Percentiles rank a stretch among this genome's conserved stretches.
Conservation (phyloP, 2,113 vertebrate species). For the Tupaia chinensis region DNA sequence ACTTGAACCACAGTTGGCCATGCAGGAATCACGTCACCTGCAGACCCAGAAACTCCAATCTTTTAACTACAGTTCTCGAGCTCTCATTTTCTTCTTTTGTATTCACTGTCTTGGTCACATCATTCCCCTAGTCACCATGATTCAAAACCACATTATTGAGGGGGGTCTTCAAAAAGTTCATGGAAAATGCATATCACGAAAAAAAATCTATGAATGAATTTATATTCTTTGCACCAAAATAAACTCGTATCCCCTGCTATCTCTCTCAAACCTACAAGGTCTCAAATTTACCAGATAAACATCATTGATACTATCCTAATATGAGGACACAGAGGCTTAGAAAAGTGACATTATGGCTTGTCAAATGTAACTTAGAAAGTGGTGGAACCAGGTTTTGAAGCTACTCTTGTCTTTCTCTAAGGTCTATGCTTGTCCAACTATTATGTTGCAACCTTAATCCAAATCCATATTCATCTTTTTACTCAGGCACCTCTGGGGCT, state of each 20-base stretch:
- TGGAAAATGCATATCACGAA: no score
- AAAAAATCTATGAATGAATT: no score
- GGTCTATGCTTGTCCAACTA: not conserved
- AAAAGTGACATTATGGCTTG: conserved; percentile 1
- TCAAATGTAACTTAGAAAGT: not conserved
- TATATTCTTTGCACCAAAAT: no score
- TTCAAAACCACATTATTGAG: not conserved
- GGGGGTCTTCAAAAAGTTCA: no score
- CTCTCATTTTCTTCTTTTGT: conserved; percentile 38
- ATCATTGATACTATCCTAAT: not conserved
- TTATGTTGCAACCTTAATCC: not conserved
- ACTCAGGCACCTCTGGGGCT: not conserved
- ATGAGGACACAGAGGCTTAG: conserved; percentile 11
- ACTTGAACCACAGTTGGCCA: no score
- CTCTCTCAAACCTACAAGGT: not conserved
- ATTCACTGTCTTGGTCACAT: not conserved
- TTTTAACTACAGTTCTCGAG: not conserved
- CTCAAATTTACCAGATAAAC: not conserved
- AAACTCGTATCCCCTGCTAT: no score
- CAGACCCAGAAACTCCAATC: not conserved
- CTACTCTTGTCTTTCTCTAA: not conserved
- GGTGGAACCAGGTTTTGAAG: not conserved
- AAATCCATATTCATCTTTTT: not conserved
- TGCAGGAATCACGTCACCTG: no score
- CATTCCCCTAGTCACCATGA: not conserved